A percentile compares a stretch with the other conserved stretches of the same genome.
These are phyloP conservation scores for Oncorhynchus masou DNA, from an alignment of 2,113 vertebrate genomes.

Conservation along the genomic window DNA sequence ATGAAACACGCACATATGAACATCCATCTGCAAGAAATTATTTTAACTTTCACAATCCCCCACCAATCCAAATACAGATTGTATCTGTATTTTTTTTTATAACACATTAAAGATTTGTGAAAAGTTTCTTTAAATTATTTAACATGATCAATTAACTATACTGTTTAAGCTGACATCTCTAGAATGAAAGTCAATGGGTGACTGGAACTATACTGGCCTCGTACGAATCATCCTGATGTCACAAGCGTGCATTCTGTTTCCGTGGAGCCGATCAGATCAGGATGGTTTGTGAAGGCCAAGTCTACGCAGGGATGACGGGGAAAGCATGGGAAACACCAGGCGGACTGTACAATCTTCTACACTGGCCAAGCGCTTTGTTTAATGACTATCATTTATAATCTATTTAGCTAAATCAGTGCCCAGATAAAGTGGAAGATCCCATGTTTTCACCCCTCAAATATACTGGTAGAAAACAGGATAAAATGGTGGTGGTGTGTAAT, in stretches of 20 bases:
- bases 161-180: slow-evolving; percentile 65
- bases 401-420: slow-evolving; percentile 48
- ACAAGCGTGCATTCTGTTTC: no score
- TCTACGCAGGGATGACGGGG: slow-evolving; percentile 58
- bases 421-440: slow-evolving; percentile 52
- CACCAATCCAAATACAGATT: slow-evolving; percentile 49
- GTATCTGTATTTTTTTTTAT: slow-evolving; percentile 60
- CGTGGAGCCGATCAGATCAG: no score
- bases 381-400: slow-evolving; percentile 35
- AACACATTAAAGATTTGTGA: slow-evolving; percentile 63
- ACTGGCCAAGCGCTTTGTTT: slow-evolving; percentile 61
- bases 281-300: slow-evolving; percentile 15
- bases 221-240: no score
- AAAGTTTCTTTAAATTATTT: slow-evolving; percentile 51
- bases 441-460: slow-evolving; percentile 52
- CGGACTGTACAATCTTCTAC: slow-evolving; percentile 73
- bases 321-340: slow-evolving; percentile 60
- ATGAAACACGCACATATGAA: slow-evolving; percentile 45
- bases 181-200: slow-evolving; percentile 65
- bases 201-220: slow-evolving; percentile 45
- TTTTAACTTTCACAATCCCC: slow-evolving; percentile 55
- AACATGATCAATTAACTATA: slow-evolving; percentile 59
- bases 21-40: slow-evolving; percentile 60
- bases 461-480: slow-evolving; percentile 65
- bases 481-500: slow-evolving; percentile 15